Percentiles rank a stretch among this genome's conserved stretches.
Evolutionary conservation across 2,797 vertebrate species (phyloP).

Genomic region (Phalanger gymnotis): DNA sequence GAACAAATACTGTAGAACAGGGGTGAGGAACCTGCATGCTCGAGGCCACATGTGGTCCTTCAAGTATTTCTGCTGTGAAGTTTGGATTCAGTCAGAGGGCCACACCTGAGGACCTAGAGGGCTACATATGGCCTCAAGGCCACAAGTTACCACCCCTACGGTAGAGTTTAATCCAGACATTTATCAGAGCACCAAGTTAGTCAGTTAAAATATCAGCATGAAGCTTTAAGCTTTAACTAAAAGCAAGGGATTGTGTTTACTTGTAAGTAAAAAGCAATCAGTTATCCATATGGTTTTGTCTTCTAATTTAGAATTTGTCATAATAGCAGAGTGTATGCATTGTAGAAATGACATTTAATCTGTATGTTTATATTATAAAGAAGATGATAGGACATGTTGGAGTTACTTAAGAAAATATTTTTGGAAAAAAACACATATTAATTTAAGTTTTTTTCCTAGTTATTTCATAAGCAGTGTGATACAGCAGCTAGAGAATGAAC

Average conservation of each 20-base stretch:
- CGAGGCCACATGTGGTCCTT: no score
- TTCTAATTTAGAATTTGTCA: background rate
- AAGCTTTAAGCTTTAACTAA: background rate
- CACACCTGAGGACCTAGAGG: no score
- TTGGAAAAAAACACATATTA: no score
- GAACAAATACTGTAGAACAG: background rate
- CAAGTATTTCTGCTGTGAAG: no score
- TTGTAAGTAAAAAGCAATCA: background rate
- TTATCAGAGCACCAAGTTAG: background rate
- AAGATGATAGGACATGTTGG: background rate
- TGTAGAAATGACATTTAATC: background rate
- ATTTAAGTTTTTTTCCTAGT: background rate
- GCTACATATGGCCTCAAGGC: no score
- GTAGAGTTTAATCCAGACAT: background rate
- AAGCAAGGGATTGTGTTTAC: background rate
- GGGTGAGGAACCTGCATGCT: no score
- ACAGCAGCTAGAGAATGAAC: background rate
- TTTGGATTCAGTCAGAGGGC: no score
- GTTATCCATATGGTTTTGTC: background rate
- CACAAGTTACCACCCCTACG: no score
- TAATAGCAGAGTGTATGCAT: background rate
- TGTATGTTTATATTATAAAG: background rate
- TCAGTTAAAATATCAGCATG: background rate
- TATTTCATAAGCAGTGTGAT: background rate
- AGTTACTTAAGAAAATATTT: background rate